Evolutionary conservation across 1,140 invertebrate genomes (phyloP).

Genomic region (Drosophila varians): DNA sequence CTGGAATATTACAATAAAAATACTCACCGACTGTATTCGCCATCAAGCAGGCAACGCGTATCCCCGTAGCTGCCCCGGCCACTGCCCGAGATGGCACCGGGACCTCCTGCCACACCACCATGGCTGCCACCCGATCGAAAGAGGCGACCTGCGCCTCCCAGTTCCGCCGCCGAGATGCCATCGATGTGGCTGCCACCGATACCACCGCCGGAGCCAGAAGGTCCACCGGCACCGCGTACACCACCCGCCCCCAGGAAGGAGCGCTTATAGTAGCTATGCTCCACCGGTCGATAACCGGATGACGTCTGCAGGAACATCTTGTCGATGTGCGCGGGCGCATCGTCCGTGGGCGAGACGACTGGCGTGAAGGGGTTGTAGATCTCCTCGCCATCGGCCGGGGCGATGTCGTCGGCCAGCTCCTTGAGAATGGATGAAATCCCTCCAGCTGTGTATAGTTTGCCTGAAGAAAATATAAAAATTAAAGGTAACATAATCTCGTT

Average conservation of each 20-base stretch:
- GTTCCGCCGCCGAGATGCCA: conserved; percentile 63
- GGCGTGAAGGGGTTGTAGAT: conserved; percentile 84
- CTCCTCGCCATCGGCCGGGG: conserved; percentile 78
- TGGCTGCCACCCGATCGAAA: conserved; percentile 46
- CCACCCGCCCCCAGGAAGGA: conserved; percentile 68
- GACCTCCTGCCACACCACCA: neutral
- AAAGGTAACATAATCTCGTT: too few species aligned
- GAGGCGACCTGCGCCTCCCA: conserved; percentile 63
- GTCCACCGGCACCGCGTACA: conserved; percentile 9
- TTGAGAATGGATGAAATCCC: conserved; percentile 81
- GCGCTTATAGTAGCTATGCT: conserved; percentile 82
- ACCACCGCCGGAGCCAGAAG: conserved; percentile 14
- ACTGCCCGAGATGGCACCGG: conserved; percentile 39
- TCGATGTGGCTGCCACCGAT: conserved; percentile 40
- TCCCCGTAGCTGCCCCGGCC: conserved; percentile 72
- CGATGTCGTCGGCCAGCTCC: conserved; percentile 82
- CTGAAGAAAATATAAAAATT: conserved; percentile 19
- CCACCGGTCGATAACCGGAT: conserved; percentile 83
- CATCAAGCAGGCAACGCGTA: conserved; percentile 72
- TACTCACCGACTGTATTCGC: conserved; percentile 73
- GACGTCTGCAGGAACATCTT: conserved; percentile 84
- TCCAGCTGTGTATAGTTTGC: conserved; percentile 80
- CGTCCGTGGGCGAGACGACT: conserved; percentile 83
- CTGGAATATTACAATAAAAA: neutral
- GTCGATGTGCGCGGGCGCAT: conserved; percentile 81